phyloP scores from a whole-genome alignment of 2,113 vertebrate genomes.

The Gnathonemus longibarbis region DNA sequence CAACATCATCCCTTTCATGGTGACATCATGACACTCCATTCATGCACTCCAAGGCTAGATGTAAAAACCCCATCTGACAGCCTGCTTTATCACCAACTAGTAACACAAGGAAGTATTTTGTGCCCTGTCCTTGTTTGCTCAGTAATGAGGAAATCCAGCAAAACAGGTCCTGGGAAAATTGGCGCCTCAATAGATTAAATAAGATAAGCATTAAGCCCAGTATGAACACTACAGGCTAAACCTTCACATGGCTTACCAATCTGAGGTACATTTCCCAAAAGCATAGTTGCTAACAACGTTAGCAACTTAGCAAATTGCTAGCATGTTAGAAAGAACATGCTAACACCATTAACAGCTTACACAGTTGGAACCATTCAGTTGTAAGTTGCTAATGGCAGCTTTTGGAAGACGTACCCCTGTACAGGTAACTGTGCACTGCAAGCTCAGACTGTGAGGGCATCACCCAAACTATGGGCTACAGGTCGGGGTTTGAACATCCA shows the following conservation, averaged over 20 bases:
- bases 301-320: not conserved
- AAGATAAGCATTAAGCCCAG: not conserved
- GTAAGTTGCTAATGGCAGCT: not conserved
- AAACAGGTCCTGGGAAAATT: not conserved
- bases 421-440: not conserved
- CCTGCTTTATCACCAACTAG: not conserved
- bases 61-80: not conserved
- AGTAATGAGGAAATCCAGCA: not conserved
- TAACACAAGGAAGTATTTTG: not conserved
- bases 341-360: not conserved
- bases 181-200: not conserved
- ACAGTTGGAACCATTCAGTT: not conserved
- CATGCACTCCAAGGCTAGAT: not conserved
- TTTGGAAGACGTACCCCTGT: not conserved
- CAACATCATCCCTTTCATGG: not conserved
- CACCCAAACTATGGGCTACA: not conserved
- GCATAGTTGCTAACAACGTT: not conserved
- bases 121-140: not conserved
- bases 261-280: not conserved
- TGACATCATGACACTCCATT: not conserved
- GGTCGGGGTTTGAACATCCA: not conserved
- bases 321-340: not conserved
- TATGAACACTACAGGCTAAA: not conserved
- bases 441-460: not conserved
- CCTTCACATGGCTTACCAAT: not conserved